Base-by-base conservation (phyloP, 2,797 vertebrate species). In the Hemibagrus guttatus region DNA sequence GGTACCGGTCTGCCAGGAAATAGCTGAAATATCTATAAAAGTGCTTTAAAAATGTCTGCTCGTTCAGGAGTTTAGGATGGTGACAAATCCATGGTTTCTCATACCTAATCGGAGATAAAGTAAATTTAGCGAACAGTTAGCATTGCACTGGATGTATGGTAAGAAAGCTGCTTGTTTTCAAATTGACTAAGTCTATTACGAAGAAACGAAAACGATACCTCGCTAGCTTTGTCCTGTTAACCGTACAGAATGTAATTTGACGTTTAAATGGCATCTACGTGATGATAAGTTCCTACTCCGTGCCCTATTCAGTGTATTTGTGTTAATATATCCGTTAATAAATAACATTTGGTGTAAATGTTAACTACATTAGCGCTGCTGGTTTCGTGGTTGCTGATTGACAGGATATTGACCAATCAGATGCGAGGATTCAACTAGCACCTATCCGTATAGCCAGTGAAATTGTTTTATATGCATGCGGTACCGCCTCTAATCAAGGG, bases 41-140 rank as follows among this genome's bases (percentile, higher is more conserved):
- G 81, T 87, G 63, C 86, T 87, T 87, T 79, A 84, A 90, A 91
- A 72, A 89, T 90, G 87, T 89, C 80, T 79, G 87, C 78, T 83
- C 69, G 74, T 61, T 76, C 76, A 39, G 66, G 83, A 89, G 61
- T 85, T 83, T 90, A 85, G n/a, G 58, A 71, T 58, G 87, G 85
- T 90, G 49, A 86, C 82, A 68, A 52, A 5, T n/a, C 4, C 12
- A 6, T 61, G 49, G 35, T 74, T 72, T 61, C 1, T 21, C 4
- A 3, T 74, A 13, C 0, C 46, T 28, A 59, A 6, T 0, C 7
- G 28, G n/a, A 28, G 19, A 46, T 11, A n/a, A 28, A 58, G 19
- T 82, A 72, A 21, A 42, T 23, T 74, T 28, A 2, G 12, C 26
- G 19, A n/a, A 4, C 39, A 42, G n/a, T 63, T 68, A 66, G 4